phyloP scores from a whole-genome alignment of 2,113 vertebrate genomes.

The Oryctolagus cuniculus region mOryCun1.1 NC_091434.1:97620001-97620500 shows the following conservation, averaged over 20 bases:
- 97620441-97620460: constrained; percentile 43
- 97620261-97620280: constrained; percentile 81
- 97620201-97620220: constrained; percentile 81
- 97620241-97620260: constrained; percentile 82
- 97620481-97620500: constrained; percentile 64
- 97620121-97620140: constrained; percentile 59
- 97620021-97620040: not conserved
- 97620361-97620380: constrained; percentile 80
- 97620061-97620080: constrained; percentile 38
- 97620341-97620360: constrained; percentile 84
- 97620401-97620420: constrained; percentile 79
- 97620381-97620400: constrained; percentile 80
- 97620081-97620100: constrained; percentile 35
- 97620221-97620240: constrained; percentile 83
- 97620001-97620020: not conserved
- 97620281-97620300: constrained; percentile 80
- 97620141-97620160: constrained; percentile 71
- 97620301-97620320: constrained; percentile 83
- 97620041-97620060: constrained; percentile 64
- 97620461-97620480: constrained; percentile 54
- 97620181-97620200: constrained; percentile 84
- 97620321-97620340: constrained; percentile 80
- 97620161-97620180: constrained; percentile 77
- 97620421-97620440: constrained; percentile 56
- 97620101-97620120: constrained; percentile 61